Evolutionary conservation across 2,113 vertebrate genomes (phyloP), one percentile per base, ranked within the genome.

Genomic region (Erythrocercus mccallii): DNA sequence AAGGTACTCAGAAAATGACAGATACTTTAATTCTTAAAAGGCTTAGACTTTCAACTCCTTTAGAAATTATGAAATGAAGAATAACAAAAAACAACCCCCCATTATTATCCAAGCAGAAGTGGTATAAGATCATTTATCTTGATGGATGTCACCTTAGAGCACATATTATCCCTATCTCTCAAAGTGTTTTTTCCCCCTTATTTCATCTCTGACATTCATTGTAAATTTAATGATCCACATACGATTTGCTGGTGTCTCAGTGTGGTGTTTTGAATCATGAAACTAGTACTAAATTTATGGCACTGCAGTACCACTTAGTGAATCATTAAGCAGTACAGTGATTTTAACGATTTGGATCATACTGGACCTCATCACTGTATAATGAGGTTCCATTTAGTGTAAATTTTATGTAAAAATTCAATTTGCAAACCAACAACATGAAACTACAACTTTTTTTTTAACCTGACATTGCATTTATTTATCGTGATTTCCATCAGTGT

Each of bases 201-300:
- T 98, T 98, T 98, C 98, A 98, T 98, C 98, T 98, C 97, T 98
- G 98, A 98, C 98, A 98, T 98, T 98, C 98, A 98, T 98, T 98
- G 98, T 98, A 98, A 98, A 98, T 98, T 98, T 98, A 98, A 98
- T 98, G 98, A 98, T 98, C 98, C 98, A 98, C 98, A 97, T 98
- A 98, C 98, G 97, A 98, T 98, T 98, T 98, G 98, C 98, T 97
- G 97, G 98, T 98, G 97, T 98, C 98, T 98, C 97, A 98, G 97
- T 96, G 97, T 98, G 97, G 97, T 98, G 98, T 98, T 98, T 98
- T 98, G 97, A 98, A 98, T 98, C 98, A 98, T 98, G 98, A 98
- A 98, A 98, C 98, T 98, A 97, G 97, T 97, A 96, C 96, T 98
- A 97, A 98, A 98, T 98, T 98, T 98, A 98, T 98, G 96, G 95